Base-by-base conservation (phyloP, 2,797 vertebrate genomes). In the Chlorospingus semifuscus region DNA sequence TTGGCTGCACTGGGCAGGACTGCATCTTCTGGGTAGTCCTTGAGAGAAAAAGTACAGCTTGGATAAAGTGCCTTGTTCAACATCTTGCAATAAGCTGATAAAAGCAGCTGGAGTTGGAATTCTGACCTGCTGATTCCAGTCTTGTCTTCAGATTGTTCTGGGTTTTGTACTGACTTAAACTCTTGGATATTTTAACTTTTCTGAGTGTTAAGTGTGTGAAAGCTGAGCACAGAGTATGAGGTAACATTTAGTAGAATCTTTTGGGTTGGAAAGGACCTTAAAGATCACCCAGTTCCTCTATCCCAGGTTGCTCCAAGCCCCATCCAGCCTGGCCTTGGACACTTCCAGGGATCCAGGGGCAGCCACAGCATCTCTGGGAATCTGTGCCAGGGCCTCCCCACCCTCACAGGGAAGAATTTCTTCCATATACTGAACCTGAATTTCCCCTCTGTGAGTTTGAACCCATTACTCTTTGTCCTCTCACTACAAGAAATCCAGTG, bases 291-390 rank as follows among this genome's bases (percentile, higher is more conserved):
- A 17, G 11, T 60, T 29, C 8, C 22, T 1, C 22, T 36, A 1
- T 6, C 12, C 44, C 26, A 46, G 18, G 30, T 7, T 52, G 22
- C 26, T 59, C 44, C 44, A 77, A 52, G 30, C 15, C 7, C n/a
- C 0, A 0, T 83, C 46, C 59, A 83, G 0, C 15, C 30, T 83
- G 34, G 19, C 47, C 27, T 66, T n/a, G 53, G 3, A 42, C 13
- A n/a, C 22, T 84, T n/a, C 21, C 46, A 72, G 60, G 34, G 23
- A 26, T 60, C 42, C 42, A 44, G 80, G 13, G 11, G 27, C 27
- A 60, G 19, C 22, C 52, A 17, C 65, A 90, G 59, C 39, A 53
- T 21, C 39, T 36, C 26, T 71, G 30, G 10, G 9, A n/a, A n/a
- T n/a, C 30, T 72, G 32, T 72, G 46, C 34, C 46, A 53, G 30